phyloP scores from a whole-genome alignment of 2,113 vertebrate genomes.

The Esox niger region DNA sequence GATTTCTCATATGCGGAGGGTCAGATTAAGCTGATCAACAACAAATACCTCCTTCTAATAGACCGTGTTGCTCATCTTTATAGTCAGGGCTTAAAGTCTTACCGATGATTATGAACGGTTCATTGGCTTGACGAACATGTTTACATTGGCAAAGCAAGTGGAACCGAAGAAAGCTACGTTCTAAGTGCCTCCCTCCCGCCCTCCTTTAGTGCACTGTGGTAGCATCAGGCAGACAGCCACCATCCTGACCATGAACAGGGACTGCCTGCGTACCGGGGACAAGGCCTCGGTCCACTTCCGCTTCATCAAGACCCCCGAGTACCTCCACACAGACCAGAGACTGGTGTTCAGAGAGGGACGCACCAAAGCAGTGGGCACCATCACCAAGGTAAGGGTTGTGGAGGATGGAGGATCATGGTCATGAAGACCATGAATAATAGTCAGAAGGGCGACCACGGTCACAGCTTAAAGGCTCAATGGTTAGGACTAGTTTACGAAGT shows the following conservation, averaged over 20 bases:
- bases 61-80: no score
- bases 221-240: constrained; percentile 97
- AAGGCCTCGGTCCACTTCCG: constrained; percentile 97
- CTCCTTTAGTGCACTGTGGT: constrained; percentile 88
- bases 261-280: constrained; percentile 95
- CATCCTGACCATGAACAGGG: constrained; percentile 96
- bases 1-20: no score
- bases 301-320: constrained; percentile 98
- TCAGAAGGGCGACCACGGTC: constrained; percentile 96
- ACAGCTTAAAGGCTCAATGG: background rate
- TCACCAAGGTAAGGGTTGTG: constrained; percentile 85
- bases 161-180: no score
- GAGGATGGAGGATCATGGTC: background rate
- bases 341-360: constrained; percentile 97
- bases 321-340: constrained; percentile 93
- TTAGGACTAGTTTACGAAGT: background rate
- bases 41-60: no score
- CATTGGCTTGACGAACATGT: no score
- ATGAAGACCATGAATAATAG: constrained; percentile 87
- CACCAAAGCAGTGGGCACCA: constrained; percentile 97
- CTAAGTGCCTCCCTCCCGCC: background rate
- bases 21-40: no score
- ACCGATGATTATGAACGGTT: no score
- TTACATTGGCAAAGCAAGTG: no score
- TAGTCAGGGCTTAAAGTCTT: no score